phyloP scores from a whole-genome alignment of 1,140 invertebrate genomes.

The Leptinotarsa undecemlineata region DNA sequence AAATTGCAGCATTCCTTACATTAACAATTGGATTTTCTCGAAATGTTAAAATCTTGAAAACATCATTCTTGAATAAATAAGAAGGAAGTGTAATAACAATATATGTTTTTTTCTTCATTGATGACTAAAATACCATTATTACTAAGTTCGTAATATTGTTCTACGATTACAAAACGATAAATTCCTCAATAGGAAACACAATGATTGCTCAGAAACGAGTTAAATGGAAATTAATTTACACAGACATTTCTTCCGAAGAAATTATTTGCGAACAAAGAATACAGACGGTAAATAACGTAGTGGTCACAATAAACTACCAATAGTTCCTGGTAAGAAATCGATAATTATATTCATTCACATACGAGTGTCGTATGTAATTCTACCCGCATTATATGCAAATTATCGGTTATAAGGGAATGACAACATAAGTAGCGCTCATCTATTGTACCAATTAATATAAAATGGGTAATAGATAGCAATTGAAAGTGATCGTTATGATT shows the following conservation, averaged over 20 bases:
- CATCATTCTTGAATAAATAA: too few species aligned
- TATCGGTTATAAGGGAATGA: slow-evolving; percentile 1
- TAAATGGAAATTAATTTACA: slow-evolving; percentile 14
- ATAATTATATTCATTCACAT: slow-evolving; percentile 12
- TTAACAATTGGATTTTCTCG: too few species aligned
- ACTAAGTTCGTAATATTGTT: too few species aligned
- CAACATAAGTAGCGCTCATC: slow-evolving; percentile 15
- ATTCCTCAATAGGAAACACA: neutral
- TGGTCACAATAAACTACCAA: neutral
- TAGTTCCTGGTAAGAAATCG: slow-evolving; percentile 15
- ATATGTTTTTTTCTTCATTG: too few species aligned
- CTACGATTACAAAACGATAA: neutral
- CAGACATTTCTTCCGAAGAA: slow-evolving; percentile 5
- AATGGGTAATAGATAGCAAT: neutral
- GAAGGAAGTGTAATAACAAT: too few species aligned
- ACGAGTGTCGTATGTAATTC: slow-evolving; percentile 7
- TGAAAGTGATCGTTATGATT: too few species aligned
- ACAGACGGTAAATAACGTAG: slow-evolving; percentile 6
- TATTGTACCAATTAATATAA: neutral
- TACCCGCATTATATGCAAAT: slow-evolving; percentile 20
- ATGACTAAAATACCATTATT: too few species aligned
- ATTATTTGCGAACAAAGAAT: neutral
- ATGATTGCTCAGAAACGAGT: neutral
- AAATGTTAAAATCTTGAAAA: too few species aligned
- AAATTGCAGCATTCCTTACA: too few species aligned